Evolutionary conservation across 2,797 vertebrate species (phyloP).

Genomic region (Siniperca scherzeri): DNA sequence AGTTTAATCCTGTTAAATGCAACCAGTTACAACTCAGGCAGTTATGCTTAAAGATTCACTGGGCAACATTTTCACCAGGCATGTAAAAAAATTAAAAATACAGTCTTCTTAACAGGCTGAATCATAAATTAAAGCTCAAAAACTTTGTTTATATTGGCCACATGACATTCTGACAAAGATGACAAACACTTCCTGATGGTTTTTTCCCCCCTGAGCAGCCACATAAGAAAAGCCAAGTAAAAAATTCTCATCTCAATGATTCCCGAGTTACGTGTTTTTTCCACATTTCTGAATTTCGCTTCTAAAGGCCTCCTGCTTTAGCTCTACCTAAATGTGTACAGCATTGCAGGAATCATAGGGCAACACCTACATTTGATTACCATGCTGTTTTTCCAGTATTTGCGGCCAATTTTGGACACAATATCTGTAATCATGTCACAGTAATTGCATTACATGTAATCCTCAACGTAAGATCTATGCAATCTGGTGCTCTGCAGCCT

Average conservation of each 20-base stretch:
- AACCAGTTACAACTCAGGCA: constrained; percentile 10
- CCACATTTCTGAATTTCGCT: neutral
- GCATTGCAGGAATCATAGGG: neutral
- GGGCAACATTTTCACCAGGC: neutral
- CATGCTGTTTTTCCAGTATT: constrained; percentile 10
- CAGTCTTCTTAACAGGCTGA: neutral
- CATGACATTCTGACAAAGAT: neutral
- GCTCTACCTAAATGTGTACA: neutral
- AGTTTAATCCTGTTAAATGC: constrained; percentile 43
- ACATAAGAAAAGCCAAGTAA: neutral
- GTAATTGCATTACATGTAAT: constrained; percentile 36
- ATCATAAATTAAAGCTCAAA: neutral
- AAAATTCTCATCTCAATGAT: neutral
- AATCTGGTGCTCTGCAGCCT: constrained; percentile 31
- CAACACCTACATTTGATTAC: constrained; percentile 25
- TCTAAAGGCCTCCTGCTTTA: neutral
- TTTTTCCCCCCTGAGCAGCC: neutral
- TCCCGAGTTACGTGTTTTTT: neutral
- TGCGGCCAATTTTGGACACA: constrained; percentile 11
- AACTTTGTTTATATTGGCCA: neutral
- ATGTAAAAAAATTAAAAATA: neutral
- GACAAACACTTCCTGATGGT: neutral
- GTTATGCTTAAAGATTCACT: constrained; percentile 11
- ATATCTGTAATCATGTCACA: constrained; percentile 25
- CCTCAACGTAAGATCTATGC: constrained; percentile 6